Percentiles rank a stretch among this genome's conserved stretches.
Conservation (phyloP, 2,888 invertebrate genomes). For the Gandaritis pyraliata region DNA sequence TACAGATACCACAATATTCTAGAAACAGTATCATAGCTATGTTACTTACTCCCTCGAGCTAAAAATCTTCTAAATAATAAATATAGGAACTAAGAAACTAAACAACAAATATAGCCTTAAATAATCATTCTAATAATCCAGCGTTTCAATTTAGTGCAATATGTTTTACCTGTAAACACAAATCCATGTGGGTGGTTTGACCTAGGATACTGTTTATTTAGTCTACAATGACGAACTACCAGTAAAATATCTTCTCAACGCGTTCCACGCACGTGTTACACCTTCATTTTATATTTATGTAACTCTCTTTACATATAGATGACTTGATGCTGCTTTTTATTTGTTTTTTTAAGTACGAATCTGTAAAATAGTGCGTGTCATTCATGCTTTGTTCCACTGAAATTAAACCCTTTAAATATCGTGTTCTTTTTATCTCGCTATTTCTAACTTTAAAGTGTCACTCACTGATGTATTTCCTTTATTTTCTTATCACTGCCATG, state of each 20-base stretch:
- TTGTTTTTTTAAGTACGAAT: slow-evolving; percentile 1
- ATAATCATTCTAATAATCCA: no score
- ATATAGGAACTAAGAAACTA: no score
- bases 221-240: slow-evolving; percentile 5
- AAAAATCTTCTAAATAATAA: no score
- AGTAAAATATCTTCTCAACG: slow-evolving; percentile 15
- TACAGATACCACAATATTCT: slow-evolving; percentile 2
- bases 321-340: slow-evolving; percentile 14
- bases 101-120: no score
- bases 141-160: neutral
- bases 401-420: no score
- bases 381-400: no score
- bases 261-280: slow-evolving; percentile 21
- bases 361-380: no score
- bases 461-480: slow-evolving; percentile 12
- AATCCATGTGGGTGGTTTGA: slow-evolving; percentile 1
- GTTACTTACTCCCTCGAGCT: no score
- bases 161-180: neutral
- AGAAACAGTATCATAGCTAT: neutral
- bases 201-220: slow-evolving; percentile 21
- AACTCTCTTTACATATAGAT: slow-evolving; percentile 21
- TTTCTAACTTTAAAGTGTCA: no score
- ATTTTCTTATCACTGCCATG: slow-evolving; percentile 17
- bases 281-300: slow-evolving; percentile 19
- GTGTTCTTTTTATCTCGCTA: no score